A percentile compares a stretch with the other conserved stretches of the same genome.
phyloP scores from a whole-genome alignment of 2,888 invertebrate species.

The Temnothorax ravouxi region DNA sequence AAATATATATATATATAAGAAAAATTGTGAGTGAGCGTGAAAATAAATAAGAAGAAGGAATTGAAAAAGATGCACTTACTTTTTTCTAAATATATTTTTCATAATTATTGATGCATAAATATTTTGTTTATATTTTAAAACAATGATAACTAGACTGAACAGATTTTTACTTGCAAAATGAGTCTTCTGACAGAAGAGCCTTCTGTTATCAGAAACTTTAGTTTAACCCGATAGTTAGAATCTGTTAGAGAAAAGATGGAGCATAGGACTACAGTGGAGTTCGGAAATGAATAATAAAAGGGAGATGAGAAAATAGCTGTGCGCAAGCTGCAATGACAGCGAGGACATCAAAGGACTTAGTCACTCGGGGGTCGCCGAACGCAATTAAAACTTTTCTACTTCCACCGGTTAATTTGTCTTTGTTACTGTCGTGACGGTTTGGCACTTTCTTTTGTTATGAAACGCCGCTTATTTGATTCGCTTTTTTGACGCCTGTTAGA shows the following conservation, averaged over 20 bases:
- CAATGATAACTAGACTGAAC: background rate
- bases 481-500: constrained; percentile 50
- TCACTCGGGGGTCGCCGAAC: constrained; percentile 66
- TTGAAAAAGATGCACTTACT: background rate
- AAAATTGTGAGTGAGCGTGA: background rate
- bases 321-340: background rate
- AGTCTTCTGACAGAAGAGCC: background rate
- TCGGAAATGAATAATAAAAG: constrained; percentile 39
- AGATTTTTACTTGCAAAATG: background rate
- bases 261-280: constrained; percentile 32
- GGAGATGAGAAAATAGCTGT: constrained; percentile 38
- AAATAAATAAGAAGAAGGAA: background rate
- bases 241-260: constrained; percentile 20
- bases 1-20: background rate
- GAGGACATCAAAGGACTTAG: constrained; percentile 70
- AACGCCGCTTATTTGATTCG: constrained; percentile 63
- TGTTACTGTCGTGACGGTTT: constrained; percentile 69
- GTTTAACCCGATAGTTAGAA: background rate
- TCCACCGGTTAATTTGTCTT: constrained; percentile 81
- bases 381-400: constrained; percentile 85
- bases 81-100: constrained; percentile 12
- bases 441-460: constrained; percentile 58
- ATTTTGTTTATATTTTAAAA: background rate
- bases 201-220: background rate
- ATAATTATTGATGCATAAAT: background rate